Conservation (phyloP, 1,140 invertebrate genomes). For the Rhopalosiphum padi region DNA sequence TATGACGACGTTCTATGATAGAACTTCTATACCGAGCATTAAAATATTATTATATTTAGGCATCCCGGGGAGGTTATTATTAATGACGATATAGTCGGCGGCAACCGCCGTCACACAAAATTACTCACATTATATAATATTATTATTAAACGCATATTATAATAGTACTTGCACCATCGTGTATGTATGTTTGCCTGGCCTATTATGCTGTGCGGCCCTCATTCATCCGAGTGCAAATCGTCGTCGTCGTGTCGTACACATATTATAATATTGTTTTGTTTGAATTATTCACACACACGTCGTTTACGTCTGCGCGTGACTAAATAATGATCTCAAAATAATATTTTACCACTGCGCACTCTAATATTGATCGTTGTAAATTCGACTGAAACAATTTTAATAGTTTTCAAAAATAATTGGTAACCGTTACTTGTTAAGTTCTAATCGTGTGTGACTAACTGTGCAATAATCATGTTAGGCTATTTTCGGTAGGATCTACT, state of each 20-base stretch:
- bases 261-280: constrained; percentile 11
- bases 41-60: constrained; percentile 20
- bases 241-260: background rate
- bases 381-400: background rate
- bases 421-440: background rate
- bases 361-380: background rate
- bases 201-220: background rate
- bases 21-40: background rate
- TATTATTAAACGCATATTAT: background rate
- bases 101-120: background rate
- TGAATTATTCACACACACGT: background rate
- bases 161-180: background rate
- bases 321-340: constrained; percentile 18
- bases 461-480: background rate
- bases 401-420: constrained; percentile 11
- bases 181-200: background rate
- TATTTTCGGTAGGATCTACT: background rate
- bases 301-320: background rate
- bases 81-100: background rate
- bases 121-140: constrained; percentile 1
- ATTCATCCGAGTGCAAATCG: background rate
- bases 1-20: background rate
- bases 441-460: background rate
- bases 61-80: background rate
- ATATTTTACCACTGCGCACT: background rate